These are phyloP conservation scores for Cephus sareptanus DNA, from an alignment of 2,888 invertebrate species.

Conservation along the genomic window DNA sequence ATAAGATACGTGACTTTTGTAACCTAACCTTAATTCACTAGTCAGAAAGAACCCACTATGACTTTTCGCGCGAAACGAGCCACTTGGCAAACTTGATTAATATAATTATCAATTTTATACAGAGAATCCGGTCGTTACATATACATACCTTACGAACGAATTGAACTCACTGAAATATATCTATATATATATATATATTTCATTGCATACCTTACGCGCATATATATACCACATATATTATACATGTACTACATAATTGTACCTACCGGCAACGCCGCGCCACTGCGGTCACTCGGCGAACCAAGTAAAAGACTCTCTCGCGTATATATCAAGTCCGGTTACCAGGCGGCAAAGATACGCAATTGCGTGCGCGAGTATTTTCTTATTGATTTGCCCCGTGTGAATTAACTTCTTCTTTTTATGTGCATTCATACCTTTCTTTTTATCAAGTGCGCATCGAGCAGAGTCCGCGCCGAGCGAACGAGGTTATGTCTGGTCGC, in stretches of 20 bases:
- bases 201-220: background rate
- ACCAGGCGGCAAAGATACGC: background rate
- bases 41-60: background rate
- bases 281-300: background rate
- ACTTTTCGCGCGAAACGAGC: background rate
- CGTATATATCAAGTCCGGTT: background rate
- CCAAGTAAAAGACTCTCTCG: background rate
- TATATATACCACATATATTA: no score
- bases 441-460: background rate
- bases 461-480: background rate
- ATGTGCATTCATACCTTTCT: background rate
- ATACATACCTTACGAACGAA: background rate
- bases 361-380: background rate
- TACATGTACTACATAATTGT: background rate
- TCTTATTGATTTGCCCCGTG: background rate
- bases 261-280: background rate
- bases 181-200: background rate
- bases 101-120: constrained; percentile 22
- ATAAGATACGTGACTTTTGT: background rate
- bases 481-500: background rate
- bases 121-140: background rate
- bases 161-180: background rate
- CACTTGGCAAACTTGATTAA: constrained; percentile 15
- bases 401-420: background rate
- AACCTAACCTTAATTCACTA: background rate